phyloP scores from a whole-genome alignment of 1,140 invertebrate species.

The Tetramorium simillimum region DNA sequence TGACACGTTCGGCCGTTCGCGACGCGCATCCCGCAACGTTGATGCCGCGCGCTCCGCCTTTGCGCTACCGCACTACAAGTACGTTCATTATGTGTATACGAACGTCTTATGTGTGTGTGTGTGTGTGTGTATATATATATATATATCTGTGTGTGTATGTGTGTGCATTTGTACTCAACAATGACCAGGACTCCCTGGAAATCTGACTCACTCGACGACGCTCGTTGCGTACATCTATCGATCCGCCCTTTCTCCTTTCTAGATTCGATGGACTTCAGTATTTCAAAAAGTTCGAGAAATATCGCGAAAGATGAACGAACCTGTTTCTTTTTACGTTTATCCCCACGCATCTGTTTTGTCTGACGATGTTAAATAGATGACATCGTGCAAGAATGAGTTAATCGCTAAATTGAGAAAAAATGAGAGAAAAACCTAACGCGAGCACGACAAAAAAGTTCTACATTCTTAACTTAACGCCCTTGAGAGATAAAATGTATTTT shows the following conservation, averaged over 20 bases:
- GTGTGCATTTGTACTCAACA: conserved; percentile 15
- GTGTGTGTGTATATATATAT: too few species aligned
- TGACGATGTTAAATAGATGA: not conserved
- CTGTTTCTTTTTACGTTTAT: not conserved
- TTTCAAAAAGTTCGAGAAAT: not conserved
- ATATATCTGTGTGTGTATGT: not conserved
- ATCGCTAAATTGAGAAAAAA: not conserved
- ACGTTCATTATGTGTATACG: not conserved
- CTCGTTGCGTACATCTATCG: conserved; percentile 16
- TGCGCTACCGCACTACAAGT: conserved; percentile 4
- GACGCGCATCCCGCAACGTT: conserved; percentile 54
- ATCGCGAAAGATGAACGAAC: not conserved
- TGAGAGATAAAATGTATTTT: not conserved
- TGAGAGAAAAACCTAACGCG: not conserved
- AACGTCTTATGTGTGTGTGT: not conserved
- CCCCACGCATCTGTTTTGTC: too few species aligned
- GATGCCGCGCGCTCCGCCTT: conserved; percentile 63
- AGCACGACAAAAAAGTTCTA: not conserved
- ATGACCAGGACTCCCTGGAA: conserved; percentile 45
- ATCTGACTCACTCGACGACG: conserved; percentile 44
- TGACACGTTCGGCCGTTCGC: conserved; percentile 71
- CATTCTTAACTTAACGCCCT: not conserved
- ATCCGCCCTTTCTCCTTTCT: not conserved
- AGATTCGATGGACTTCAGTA: not conserved
- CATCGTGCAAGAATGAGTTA: not conserved